Conservation (phyloP, 2,113 vertebrate genomes). For the Saccopteryx leptura region DNA sequence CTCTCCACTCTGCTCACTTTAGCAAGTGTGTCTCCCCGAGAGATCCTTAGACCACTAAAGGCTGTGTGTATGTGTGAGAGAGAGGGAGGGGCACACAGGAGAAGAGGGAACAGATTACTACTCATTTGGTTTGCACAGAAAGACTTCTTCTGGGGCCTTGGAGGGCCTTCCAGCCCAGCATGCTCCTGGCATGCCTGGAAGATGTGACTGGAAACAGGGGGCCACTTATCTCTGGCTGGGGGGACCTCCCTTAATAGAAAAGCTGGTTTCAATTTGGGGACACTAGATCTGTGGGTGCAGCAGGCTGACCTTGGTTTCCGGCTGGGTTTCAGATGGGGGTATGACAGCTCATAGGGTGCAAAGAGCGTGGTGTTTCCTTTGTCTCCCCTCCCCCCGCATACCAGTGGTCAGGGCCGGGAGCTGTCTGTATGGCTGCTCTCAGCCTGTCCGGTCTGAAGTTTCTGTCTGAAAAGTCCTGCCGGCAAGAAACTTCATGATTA, state of each 20-base stretch:
- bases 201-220: not conserved
- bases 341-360: not conserved
- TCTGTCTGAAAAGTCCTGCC: not conserved
- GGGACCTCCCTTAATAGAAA: not conserved
- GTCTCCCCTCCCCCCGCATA: rapidly evolving
- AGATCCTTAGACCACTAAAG: not conserved
- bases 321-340: not conserved
- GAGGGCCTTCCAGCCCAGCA: not conserved
- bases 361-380: rapidly evolving
- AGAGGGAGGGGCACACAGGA: too few species aligned
- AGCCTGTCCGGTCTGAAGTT: not conserved
- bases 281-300: not conserved
- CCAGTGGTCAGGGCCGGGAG: not conserved
- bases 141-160: not conserved
- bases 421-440: not conserved
- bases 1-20: not conserved
- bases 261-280: not conserved
- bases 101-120: not conserved
- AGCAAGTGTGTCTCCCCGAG: not conserved
- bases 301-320: not conserved
- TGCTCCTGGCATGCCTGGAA: not conserved
- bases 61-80: not conserved
- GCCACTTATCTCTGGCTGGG: not conserved
- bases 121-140: not conserved
- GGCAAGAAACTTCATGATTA: slow-evolving; percentile 65